Evolutionary conservation across 2,113 vertebrate genomes (phyloP), one percentile per base, ranked within the genome.

Genomic region (Menidia beryllina): DNA sequence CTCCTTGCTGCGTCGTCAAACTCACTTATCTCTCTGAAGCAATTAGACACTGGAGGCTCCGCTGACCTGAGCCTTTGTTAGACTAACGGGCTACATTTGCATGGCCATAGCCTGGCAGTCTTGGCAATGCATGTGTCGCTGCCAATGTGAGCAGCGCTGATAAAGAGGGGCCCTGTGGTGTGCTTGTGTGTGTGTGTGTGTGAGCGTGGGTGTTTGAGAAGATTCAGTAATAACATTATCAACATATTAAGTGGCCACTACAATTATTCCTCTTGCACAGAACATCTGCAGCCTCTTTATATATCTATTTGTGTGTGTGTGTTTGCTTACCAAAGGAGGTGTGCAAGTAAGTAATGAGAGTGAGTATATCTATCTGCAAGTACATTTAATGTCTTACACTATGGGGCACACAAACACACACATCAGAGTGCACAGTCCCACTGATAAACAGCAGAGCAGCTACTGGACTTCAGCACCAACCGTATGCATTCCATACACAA

Each of bases 11-110:
- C 77, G 85, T 90, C 86, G 86, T 89, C 90, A 90, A 90, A 91
- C 80, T 88, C 90, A 79, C 89, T 93, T 93, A 94, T 94, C 93
- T 93, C 89, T 86, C 81, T 66, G 82, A 93, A 91, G 91, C 91
- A 93, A 93, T 94, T 93, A 94, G 89, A 80, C 90, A 91, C 93
- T 81, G 77, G 91, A 93, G 90, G 91, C 93, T 91, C 83, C 88
- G 85, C 84, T 93, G 92, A 94, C 92, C 91, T 82, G 85, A 70
- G 84, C 86, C 83, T 93, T 93, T 94, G 92, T 93, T 85, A 79
- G 83, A 85, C 83, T 82, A 77, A 81, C 84, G 65, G 91, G 88
- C 61, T 81, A 89, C 88, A 90, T 92, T 90, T 89, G 80, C 87
- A 84, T 83, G 87, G 88, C 87, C 75, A 47, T 79, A 81, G 86